Evolutionary conservation across 35 echinoderm and acorn worm genomes (phyloP).

Genomic region (Chiridota heheva): DNA sequence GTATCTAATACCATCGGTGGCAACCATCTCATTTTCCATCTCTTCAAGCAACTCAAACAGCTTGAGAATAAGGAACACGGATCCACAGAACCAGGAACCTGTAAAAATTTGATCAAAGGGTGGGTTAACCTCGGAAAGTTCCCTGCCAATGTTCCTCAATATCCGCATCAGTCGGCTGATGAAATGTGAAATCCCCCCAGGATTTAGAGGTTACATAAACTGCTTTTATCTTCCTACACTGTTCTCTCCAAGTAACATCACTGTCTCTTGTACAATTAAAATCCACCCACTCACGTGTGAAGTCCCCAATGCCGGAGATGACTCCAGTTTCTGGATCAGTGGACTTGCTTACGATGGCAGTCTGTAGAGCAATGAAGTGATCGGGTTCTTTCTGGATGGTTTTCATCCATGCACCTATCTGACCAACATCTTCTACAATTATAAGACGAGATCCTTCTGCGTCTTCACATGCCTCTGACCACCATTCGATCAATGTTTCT

Average conservation of each 20-base stretch:
- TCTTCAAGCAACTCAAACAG: constrained; percentile 67
- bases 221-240: constrained; percentile 75
- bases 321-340: constrained; percentile 87
- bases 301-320: constrained; percentile 60
- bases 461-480: constrained; percentile 54
- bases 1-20: constrained; percentile 81
- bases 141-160: constrained; percentile 89
- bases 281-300: constrained; percentile 96
- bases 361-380: constrained; percentile 79
- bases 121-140: constrained; percentile 85
- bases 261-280: constrained; percentile 77
- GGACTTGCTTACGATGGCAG: constrained; percentile 63
- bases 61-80: constrained; percentile 46
- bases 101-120: constrained; percentile 70
- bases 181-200: constrained; percentile 90
- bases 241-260: constrained; percentile 75
- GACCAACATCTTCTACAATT: constrained; percentile 66
- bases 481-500: constrained; percentile 76
- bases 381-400: constrained; percentile 44
- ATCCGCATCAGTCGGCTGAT: constrained; percentile 83
- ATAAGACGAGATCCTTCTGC: constrained; percentile 76
- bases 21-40: constrained; percentile 95
- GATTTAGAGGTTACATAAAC: constrained; percentile 65
- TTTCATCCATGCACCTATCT: constrained; percentile 66
- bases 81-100: constrained; percentile 62